Evolutionary conservation across 2,888 invertebrate species (phyloP).

Genomic region (Heterodera filipjevi): DNA sequence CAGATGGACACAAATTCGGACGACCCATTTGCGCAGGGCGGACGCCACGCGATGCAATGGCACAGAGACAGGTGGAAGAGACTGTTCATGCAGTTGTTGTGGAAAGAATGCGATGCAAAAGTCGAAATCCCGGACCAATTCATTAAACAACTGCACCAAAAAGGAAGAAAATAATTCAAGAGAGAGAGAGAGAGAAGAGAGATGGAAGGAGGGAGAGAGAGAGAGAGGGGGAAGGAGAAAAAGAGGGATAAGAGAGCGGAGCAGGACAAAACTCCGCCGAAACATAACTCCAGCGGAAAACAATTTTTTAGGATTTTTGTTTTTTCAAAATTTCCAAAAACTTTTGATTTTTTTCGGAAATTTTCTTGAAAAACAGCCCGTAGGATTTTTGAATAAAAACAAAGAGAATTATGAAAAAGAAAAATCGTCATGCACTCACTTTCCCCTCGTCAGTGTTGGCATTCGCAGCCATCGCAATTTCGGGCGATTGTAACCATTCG

Average conservation of each 20-base stretch:
- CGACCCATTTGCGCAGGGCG: constrained; percentile 4
- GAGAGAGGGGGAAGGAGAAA: not conserved
- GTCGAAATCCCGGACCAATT: not conserved
- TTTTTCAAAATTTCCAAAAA: too few relatives aligned
- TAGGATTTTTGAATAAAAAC: too few relatives aligned
- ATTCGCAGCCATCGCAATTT: not conserved
- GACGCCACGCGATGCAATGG: constrained; percentile 3
- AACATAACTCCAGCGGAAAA: too few relatives aligned
- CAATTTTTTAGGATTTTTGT: too few relatives aligned
- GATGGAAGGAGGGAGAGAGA: not conserved
- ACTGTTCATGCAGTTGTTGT: not conserved
- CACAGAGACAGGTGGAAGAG: not conserved
- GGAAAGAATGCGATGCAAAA: not conserved
- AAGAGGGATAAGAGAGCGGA: too few relatives aligned
- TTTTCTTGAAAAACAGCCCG: too few relatives aligned
- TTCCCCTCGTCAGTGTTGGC: not conserved
- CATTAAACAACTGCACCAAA: not conserved
- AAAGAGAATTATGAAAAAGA: not conserved
- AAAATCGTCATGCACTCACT: not conserved
- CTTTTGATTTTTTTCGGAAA: too few relatives aligned
- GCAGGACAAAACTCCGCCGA: too few relatives aligned
- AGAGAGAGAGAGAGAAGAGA: too few relatives aligned
- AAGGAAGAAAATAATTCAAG: not conserved
- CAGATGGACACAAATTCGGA: not conserved
- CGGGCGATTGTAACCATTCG: not conserved